Base-by-base conservation (phyloP, 2,888 invertebrate species). In the Macrophya annulata region DNA sequence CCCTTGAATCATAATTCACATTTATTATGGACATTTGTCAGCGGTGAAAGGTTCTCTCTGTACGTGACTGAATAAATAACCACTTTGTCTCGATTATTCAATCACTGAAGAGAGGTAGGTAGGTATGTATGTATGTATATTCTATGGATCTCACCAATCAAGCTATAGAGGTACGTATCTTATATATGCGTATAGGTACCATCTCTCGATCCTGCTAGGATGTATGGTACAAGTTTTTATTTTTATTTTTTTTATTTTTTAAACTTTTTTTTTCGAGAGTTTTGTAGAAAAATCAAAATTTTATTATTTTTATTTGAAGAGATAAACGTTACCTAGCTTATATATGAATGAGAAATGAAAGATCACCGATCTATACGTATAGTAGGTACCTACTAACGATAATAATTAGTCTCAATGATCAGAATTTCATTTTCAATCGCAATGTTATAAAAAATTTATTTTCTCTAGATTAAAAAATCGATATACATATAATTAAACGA, bases 1-100 rank as follows among this genome's bases (percentile, higher is more conserved):
- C 31, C 31, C 25, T 25, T 17, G 77, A 48, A 37, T 81, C 59
- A 81, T 81, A 62, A 81, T 81, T 81, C 43, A 81, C 81, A 62
- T 81, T 81, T 81, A 81, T 81, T 51, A 62, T 25, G 62, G 40
- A 37, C 59, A 81, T 81, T 81, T 81, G 81, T 81, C 81, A 81
- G 62, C 62, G 59, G 21, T 77, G n/a, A 77, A 77, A 77, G 45
- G 76, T 51, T 77, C 48, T 74, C 45, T 68, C 68, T 68, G 68
- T 68, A 40, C 71, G 40, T 76, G 55, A 17, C 55, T 55, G 55
- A 79, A 79, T 79, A 79, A 79, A 79, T 79, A 79, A 79, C 37
- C 79, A 79, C 51, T 79, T 79, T 79, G 79, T 79, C 79, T 79
- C 79, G 79, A 79, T 79, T 79, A 79, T 79, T 79, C 55, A 79